Evolutionary conservation across 1,140 invertebrate species (phyloP).

Genomic region (Lasioglossum albipes): DNA sequence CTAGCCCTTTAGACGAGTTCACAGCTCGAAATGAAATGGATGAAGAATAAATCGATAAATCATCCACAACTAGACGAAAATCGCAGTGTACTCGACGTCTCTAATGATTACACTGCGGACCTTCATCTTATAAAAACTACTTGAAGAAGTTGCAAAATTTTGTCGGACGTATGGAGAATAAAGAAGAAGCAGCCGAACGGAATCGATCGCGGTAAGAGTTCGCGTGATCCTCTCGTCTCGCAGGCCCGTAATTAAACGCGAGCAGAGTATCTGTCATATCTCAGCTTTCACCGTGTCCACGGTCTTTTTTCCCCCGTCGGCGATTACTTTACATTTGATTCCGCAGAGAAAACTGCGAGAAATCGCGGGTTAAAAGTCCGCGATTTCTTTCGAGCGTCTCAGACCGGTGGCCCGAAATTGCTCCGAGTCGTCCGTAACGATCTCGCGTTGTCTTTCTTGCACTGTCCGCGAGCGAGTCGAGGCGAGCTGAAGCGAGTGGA

Average conservation of each 20-base stretch:
- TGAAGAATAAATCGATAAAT: too few species aligned
- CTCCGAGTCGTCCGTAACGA: constrained; percentile 17
- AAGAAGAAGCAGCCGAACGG: constrained; percentile 19
- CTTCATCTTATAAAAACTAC: too few species aligned
- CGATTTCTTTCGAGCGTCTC: constrained; percentile 50
- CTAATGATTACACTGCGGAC: too few species aligned
- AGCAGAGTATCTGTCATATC: constrained; percentile 66
- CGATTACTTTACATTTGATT: constrained; percentile 55
- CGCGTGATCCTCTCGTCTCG: constrained; percentile 62
- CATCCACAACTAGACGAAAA: too few species aligned
- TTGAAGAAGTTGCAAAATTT: too few species aligned
- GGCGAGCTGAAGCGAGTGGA: background rate
- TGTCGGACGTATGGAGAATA: background rate
- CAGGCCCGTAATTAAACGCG: constrained; percentile 63
- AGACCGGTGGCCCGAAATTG: constrained; percentile 36
- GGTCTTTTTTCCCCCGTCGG: constrained; percentile 5
- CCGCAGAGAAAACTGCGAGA: constrained; percentile 53
- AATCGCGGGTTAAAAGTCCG: constrained; percentile 31
- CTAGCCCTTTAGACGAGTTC: background rate
- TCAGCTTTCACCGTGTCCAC: constrained; percentile 46
- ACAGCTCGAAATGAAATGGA: background rate
- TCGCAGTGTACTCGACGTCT: too few species aligned
- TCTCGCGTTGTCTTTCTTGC: constrained; percentile 22
- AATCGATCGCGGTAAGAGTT: constrained; percentile 22
- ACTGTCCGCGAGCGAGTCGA: background rate